Evolutionary conservation across 1,140 invertebrate species (phyloP).

Genomic region (Chrysopa pallens): DNA sequence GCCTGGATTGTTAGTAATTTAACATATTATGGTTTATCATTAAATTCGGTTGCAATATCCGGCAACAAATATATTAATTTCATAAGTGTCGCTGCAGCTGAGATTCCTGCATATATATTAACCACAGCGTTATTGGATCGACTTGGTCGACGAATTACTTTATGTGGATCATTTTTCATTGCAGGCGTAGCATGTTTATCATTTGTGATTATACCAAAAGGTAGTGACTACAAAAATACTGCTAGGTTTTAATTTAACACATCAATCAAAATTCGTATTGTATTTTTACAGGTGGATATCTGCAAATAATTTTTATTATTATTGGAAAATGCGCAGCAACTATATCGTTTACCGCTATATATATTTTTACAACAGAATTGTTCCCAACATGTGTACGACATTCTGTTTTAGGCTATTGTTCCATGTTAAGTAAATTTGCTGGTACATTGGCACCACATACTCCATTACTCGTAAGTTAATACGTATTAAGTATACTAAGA

Average conservation of each 20-base stretch:
- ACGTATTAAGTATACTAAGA: too few species aligned
- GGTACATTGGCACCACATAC: slow-evolving; percentile 50
- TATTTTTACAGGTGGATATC: not conserved
- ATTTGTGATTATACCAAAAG: slow-evolving; percentile 23
- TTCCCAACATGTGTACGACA: slow-evolving; percentile 45
- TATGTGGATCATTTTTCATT: slow-evolving; percentile 28
- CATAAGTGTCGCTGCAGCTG: slow-evolving; percentile 26
- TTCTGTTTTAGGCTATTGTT: slow-evolving; percentile 39
- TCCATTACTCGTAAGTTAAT: slow-evolving; percentile 32
- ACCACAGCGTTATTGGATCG: slow-evolving; percentile 30
- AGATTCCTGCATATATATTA: slow-evolving; percentile 32
- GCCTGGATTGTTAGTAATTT: slow-evolving; percentile 30
- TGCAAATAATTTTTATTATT: slow-evolving; percentile 32
- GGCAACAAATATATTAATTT: slow-evolving; percentile 32
- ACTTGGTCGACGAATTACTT: slow-evolving; percentile 33
- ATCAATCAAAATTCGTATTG: not conserved
- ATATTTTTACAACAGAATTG: slow-evolving; percentile 49
- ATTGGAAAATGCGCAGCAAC: slow-evolving; percentile 51
- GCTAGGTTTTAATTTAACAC: not conserved
- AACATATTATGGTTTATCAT: slow-evolving; percentile 42
- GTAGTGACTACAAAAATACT: slow-evolving; percentile 3
- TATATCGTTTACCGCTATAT: slow-evolving; percentile 43
- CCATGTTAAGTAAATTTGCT: slow-evolving; percentile 45
- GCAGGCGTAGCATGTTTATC: slow-evolving; percentile 21
- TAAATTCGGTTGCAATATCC: slow-evolving; percentile 39